Evolutionary conservation across 2,797 vertebrate species (phyloP).

Genomic region (Ara ararauna): DNA sequence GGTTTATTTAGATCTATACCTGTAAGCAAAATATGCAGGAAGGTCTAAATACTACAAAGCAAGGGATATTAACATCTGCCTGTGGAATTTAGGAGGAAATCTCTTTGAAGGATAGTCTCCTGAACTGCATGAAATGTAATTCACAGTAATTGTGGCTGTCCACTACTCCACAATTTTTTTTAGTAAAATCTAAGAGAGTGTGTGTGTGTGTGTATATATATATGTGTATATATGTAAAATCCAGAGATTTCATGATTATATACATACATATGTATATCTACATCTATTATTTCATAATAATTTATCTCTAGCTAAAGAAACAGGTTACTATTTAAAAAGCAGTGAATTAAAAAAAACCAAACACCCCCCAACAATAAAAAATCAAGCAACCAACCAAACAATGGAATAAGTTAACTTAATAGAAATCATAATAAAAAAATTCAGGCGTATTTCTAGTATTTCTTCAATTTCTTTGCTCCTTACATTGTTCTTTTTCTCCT

Average conservation of each 20-base stretch:
- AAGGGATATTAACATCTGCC: not conserved
- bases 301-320: not conserved
- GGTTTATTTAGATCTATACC: not conserved
- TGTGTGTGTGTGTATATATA: not conserved
- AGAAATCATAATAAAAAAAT: not conserved
- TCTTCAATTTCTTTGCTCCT: not conserved
- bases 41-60: not conserved
- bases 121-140: not conserved
- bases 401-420: not conserved
- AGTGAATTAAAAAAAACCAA: not conserved
- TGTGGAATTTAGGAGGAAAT: not conserved
- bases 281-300: not conserved
- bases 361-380: not conserved
- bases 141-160: not conserved
- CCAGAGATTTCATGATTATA: not conserved
- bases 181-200: not conserved
- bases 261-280: not conserved
- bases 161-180: not conserved
- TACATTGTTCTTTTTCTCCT: not conserved
- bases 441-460: not conserved
- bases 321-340: not conserved
- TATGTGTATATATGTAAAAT: not conserved
- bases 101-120: not conserved
- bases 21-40: not conserved
- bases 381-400: no score